A percentile compares a stretch with the other conserved stretches of the same genome.
These are phyloP conservation scores for Salvelinus fontinalis DNA, from an alignment of 2,113 vertebrate species.

Conservation along the genomic window DNA sequence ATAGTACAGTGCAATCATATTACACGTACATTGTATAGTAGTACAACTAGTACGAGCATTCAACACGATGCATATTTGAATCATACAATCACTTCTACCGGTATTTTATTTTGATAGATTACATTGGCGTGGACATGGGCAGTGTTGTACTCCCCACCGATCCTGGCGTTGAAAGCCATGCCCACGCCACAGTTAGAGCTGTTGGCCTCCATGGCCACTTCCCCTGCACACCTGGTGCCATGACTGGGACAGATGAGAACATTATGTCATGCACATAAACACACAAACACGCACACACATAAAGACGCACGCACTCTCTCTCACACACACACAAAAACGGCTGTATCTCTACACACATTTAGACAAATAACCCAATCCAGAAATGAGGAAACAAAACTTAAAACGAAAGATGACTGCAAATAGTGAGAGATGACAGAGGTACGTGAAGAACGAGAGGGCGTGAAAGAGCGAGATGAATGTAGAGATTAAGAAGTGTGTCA, in stretches of 20 bases:
- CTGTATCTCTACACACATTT: too few relatives aligned
- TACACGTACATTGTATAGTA: too few relatives aligned
- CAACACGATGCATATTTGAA: too few relatives aligned
- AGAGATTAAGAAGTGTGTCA: slow-evolving; percentile 24
- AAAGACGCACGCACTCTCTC: too few relatives aligned
- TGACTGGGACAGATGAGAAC: slow-evolving; percentile 50
- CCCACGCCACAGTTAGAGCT: slow-evolving; percentile 69
- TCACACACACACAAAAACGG: neutral
- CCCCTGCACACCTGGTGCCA: slow-evolving; percentile 69
- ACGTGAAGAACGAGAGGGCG: neutral
- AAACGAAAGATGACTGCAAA: neutral
- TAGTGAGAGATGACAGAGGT: neutral
- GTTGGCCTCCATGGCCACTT: slow-evolving; percentile 75
- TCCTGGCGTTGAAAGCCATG: slow-evolving; percentile 63
- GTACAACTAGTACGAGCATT: too few relatives aligned
- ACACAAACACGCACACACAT: too few relatives aligned
- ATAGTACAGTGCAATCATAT: too few relatives aligned
- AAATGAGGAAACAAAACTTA: too few relatives aligned
- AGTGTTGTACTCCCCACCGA: slow-evolving; percentile 61
- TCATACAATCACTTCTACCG: neutral
- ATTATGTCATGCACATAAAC: neutral
- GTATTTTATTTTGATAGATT: neutral
- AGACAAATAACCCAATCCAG: too few relatives aligned
- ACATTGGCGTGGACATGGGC: neutral
- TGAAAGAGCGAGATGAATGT: neutral